Base-by-base conservation (phyloP, 2,888 invertebrate genomes). In the Cepaea hortensis region DNA sequence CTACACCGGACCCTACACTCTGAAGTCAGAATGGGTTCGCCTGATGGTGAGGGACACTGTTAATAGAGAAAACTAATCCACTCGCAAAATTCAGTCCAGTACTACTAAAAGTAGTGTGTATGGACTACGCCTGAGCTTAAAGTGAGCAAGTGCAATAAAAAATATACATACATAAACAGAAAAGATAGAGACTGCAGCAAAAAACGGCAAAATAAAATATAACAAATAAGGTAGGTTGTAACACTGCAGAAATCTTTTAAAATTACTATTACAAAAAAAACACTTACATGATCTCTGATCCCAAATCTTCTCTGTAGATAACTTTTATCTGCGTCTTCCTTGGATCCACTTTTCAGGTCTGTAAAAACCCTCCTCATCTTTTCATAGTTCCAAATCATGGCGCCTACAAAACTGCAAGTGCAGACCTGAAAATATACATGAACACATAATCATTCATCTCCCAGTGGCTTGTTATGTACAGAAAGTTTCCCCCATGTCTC, bases 301-400 rank as follows among this genome's bases (percentile, higher is more conserved):
- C 88, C 88, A 85, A 89, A 87, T 46, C 84, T 86, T 73, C 88
- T 89, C 68, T 81, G 76, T 18, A 70, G 73, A 20, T 18, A 35
- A 50, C 70, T 73, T 23, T 68, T 65, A 23, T 46, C 62, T n/a
- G 62, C 11, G 6, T 76, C 81, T 0, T 81, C 62, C 48, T 62
- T 73, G 35, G 13, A 5, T 35, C 65, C 55, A 18, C 48, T 72
- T n/a, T 70, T 48, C 9, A 77, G 62, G n/a, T 85, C 84, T 79
- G 79, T 84, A 48, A 88, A 84, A 11, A 88, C 65, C 48, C 86
- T 88, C 85, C 95, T 92, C 90, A 95, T 93, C 87, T 94, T 96
- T 95, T 98, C 98, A 95, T 98, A 98, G 94, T 98, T 97, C 97
- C 97, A 97, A 90, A 98, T 96, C 35, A 97, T 96, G 90, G 97